Percentiles rank a stretch among this genome's conserved stretches.
Evolutionary conservation across 2,797 vertebrate species (phyloP).

Genomic region (Peromyscus eremicus): DNA sequence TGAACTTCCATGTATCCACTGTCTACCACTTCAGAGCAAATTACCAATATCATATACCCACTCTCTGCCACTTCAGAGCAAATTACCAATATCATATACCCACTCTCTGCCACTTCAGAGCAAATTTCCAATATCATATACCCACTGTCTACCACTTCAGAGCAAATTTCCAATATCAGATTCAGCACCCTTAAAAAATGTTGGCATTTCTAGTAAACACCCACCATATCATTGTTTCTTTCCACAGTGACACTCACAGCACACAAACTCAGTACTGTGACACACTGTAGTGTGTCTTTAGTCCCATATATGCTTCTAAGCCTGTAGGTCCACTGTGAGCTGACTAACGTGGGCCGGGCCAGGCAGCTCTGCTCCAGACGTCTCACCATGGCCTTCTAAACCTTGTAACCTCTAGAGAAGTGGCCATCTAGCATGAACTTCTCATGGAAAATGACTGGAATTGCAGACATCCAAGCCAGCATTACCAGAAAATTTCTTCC

Average conservation of each 20-base stretch:
- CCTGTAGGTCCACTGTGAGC: too few species aligned
- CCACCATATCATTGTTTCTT: fast-evolving
- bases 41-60: fast-evolving
- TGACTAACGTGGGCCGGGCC: neutral
- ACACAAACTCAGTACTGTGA: too few species aligned
- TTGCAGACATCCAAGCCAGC: neutral
- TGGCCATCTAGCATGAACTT: fast-evolving
- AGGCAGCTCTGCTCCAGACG: fast-evolving
- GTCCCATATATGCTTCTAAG: too few species aligned
- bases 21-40: neutral
- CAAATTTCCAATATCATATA: fast-evolving
- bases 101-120: neutral
- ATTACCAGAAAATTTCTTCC: too few species aligned
- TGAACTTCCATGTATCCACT: fast-evolving
- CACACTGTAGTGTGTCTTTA: fast-evolving
- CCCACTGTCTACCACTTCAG: neutral
- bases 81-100: fast-evolving
- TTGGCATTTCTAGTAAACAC: neutral
- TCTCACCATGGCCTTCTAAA: neutral
- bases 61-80: neutral
- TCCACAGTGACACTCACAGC: fast-evolving
- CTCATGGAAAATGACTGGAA: neutral
- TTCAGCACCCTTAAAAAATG: neutral
- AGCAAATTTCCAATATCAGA: fast-evolving
- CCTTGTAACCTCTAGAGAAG: too few species aligned